phyloP scores from a whole-genome alignment of 2,113 vertebrate genomes.

The Heterochromis multidens region DNA sequence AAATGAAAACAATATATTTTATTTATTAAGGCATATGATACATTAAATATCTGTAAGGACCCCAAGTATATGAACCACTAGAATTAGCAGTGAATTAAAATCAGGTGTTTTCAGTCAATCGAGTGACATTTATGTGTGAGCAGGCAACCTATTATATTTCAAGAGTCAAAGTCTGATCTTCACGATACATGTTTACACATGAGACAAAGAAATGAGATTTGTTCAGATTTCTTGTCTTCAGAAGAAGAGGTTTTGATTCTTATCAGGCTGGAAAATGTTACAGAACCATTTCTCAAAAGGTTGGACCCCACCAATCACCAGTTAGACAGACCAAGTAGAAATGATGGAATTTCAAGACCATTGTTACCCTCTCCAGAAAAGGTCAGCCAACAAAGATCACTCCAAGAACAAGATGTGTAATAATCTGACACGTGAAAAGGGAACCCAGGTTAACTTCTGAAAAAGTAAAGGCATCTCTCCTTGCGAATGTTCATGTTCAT shows the following conservation, averaged over 20 bases:
- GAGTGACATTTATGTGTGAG: neutral
- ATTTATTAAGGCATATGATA: neutral
- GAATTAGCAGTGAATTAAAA: neutral
- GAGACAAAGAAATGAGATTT: neutral
- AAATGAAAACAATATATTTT: neutral
- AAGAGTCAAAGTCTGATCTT: neutral
- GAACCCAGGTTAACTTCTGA: neutral
- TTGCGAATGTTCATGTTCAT: neutral
- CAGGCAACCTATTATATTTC: neutral
- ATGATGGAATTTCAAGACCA: neutral
- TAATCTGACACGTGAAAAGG: neutral
- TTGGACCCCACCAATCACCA: neutral
- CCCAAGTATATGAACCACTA: neutral
- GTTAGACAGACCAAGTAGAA: neutral
- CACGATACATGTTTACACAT: neutral
- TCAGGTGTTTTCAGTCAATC: neutral
- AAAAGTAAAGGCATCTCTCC: neutral
- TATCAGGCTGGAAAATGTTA: neutral
- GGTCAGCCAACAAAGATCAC: neutral
- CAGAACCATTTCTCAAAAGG: neutral
- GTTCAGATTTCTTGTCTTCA: neutral
- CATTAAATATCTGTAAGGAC: neutral
- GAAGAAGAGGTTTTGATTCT: neutral
- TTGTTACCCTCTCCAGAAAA: neutral
- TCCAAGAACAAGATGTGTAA: neutral